Evolutionary conservation across 2,888 invertebrate genomes (phyloP), one percentile per base, ranked within the genome.

Genomic region (Xanthorhoe designata): DNA sequence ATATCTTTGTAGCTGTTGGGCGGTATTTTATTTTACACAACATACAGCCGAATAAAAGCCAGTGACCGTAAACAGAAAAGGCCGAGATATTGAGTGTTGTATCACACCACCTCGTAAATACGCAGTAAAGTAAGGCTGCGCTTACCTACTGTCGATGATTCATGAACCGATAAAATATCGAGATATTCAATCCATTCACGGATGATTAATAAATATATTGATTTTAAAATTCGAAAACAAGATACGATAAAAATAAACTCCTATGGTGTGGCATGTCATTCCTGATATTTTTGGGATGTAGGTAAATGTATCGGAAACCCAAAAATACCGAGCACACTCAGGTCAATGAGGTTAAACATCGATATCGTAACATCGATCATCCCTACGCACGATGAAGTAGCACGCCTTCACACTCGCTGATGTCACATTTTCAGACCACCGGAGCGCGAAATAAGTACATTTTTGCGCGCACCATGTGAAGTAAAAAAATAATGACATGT

Each of bases 391-490:
- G 68, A 61, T 55, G 66, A 64, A 68, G 72, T 71, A 70, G 78
- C 74, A 78, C 84, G 86, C 83, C 89, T 87, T 86, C 89, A 86
- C 91, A 88, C 88, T 82, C 82, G 87, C 89, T 88, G 90, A 91
- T 90, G 91, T 91, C 93, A 92, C 91, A 91, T 93, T 92, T 89
- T 91, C 93, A 90, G 91, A 82, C 81, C 93, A 93, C 73, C 89
- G 93, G 92, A 93, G 92, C 93, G 92, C 84, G 89, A 91, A 92
- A 93, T 93, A 93, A 92, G 92, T 91, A 93, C 92, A 92, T 92
- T 76, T 90, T 92, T 92, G 90, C 90, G 88, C 90, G 83, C 84
- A 85, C 86, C 85, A 85, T 84, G 87, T 90, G 87, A 90, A 90
- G 90, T 80, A 91, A 92, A 89, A 90, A 89, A 89, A 91, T 91